Percentiles rank a stretch among this genome's conserved stretches.
Evolutionary conservation across 2,797 vertebrate species (phyloP).

Genomic region (Esox lucius): DNA sequence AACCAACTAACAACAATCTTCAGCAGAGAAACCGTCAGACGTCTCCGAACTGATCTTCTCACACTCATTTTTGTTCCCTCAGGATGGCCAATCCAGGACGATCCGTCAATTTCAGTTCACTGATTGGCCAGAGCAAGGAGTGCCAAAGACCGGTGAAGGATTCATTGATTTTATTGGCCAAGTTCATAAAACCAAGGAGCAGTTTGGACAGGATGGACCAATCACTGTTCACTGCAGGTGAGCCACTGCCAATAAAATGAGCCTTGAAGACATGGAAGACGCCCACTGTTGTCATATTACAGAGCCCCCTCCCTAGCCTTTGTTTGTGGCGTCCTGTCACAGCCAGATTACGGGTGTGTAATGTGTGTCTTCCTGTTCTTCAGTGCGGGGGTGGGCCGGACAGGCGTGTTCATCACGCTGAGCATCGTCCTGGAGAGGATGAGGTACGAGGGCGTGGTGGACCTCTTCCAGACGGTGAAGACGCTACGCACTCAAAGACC

Average conservation of each 20-base stretch:
- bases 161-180: slow-evolving; percentile 98
- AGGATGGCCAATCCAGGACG: slow-evolving; percentile 95
- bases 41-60: background rate
- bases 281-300: background rate
- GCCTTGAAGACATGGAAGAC: background rate
- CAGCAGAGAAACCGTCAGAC: too few species aligned
- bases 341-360: background rate
- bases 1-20: too few species aligned
- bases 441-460: slow-evolving; percentile 94
- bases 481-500: slow-evolving; percentile 93
- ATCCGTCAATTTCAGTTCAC: slow-evolving; percentile 98
- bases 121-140: slow-evolving; percentile 96
- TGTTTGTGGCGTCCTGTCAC: too few species aligned
- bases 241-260: background rate
- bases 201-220: slow-evolving; percentile 94
- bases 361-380: slow-evolving; percentile 17
- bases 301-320: too few species aligned
- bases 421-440: slow-evolving; percentile 96
- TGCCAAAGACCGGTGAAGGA: slow-evolving; percentile 95
- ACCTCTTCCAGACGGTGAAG: slow-evolving; percentile 98
- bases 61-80: background rate
- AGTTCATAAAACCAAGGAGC: slow-evolving; percentile 98
- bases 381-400: slow-evolving; percentile 94
- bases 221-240: slow-evolving; percentile 97
- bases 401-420: slow-evolving; percentile 93